Percentiles rank a stretch among this genome's conserved stretches.
These are phyloP conservation scores for Cacatua alba DNA, from an alignment of 2,113 vertebrate species.

Conservation along the genomic window DNA sequence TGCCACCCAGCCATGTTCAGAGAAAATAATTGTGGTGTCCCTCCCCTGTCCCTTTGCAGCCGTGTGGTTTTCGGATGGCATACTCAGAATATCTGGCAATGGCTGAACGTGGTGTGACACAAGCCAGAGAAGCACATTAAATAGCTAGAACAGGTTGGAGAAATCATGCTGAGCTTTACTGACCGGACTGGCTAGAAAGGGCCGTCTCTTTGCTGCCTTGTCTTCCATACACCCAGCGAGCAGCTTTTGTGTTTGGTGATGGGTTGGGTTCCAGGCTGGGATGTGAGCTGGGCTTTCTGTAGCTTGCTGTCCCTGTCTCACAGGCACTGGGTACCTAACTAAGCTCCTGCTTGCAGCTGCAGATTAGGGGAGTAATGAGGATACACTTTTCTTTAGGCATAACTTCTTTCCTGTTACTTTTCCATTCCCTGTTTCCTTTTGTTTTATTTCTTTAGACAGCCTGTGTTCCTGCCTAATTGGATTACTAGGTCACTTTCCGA, in stretches of 20 bases:
- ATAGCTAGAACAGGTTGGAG: background rate
- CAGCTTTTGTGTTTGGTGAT: background rate
- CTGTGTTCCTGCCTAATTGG: background rate
- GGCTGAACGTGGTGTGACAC: background rate
- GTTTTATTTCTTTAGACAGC: background rate
- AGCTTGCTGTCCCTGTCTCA: background rate
- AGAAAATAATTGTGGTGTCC: background rate
- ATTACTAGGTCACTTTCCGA: background rate
- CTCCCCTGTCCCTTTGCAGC: background rate
- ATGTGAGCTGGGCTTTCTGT: accelerated
- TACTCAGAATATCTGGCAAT: accelerated
- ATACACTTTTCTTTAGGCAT: background rate
- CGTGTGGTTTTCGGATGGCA: accelerated
- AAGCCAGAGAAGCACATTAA: background rate
- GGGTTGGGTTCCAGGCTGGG: background rate
- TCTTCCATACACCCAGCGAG: background rate
- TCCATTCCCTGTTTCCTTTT: background rate
- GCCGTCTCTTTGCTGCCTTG: accelerated
- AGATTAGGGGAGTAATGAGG: background rate
- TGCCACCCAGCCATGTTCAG: background rate
- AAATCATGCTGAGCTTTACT: background rate
- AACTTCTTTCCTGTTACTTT: background rate
- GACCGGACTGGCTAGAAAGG: background rate
- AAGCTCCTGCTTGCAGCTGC: background rate
- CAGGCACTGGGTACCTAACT: background rate